Evolutionary conservation across 2,888 invertebrate species (phyloP).

Genomic region (Chydorus sphaericus): DNA sequence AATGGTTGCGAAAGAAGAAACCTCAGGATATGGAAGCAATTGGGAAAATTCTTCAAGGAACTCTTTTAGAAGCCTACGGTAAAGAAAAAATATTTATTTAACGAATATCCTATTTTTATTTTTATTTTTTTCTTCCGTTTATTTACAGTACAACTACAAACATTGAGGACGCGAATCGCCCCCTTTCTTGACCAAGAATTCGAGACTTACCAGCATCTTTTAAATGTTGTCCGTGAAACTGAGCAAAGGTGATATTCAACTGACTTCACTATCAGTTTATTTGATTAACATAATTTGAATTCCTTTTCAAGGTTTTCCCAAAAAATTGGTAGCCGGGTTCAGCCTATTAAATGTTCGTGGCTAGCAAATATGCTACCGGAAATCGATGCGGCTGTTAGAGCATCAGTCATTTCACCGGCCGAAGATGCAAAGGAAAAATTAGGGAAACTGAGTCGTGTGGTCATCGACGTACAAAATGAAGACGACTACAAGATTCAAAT

Average conservation of each 20-base stretch:
- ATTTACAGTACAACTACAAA: constrained; percentile 3
- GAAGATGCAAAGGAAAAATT: constrained; percentile 10
- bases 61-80: neutral
- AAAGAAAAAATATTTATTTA: neutral
- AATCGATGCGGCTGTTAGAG: constrained; percentile 4
- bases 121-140: neutral
- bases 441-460: neutral
- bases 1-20: constrained; percentile 2
- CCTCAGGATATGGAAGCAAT: constrained; percentile 6
- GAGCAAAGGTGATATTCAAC: too few species aligned
- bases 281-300: too few species aligned
- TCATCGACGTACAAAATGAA: neutral
- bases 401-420: neutral
- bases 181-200: constrained; percentile 5
- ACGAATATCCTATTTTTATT: neutral
- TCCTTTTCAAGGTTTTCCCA: constrained; percentile 2
- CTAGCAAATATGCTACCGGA: constrained; percentile 1
- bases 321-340: neutral
- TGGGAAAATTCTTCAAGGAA: constrained; percentile 4
- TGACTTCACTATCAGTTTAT: too few species aligned
- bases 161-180: constrained; percentile 2
- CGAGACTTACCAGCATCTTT: neutral
- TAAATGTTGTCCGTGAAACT: neutral
- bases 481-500: neutral
- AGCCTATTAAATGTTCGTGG: neutral